These are phyloP conservation scores for Luscinia megarhynchos DNA, from an alignment of 2,797 vertebrate species.

Conservation along the genomic window DNA sequence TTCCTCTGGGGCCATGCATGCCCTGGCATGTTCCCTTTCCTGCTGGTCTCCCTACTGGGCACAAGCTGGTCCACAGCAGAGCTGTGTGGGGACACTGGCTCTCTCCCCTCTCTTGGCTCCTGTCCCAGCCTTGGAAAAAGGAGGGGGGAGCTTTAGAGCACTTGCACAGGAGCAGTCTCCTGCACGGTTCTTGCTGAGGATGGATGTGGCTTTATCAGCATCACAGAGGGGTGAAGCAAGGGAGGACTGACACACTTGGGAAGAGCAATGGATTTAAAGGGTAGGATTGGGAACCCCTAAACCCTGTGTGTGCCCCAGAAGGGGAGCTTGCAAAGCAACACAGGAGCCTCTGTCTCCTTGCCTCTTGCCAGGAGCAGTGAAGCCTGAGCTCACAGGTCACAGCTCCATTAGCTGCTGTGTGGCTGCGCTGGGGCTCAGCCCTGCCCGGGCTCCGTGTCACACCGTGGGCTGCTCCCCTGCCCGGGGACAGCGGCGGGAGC, in stretches of 20 bases:
- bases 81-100: accelerated
- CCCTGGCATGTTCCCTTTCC: background rate
- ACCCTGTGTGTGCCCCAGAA: accelerated
- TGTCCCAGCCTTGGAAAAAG: background rate
- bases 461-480: background rate
- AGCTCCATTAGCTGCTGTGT: background rate
- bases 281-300: background rate
- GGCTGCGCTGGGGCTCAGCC: background rate
- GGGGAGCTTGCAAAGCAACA: background rate
- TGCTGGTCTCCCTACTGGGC: background rate
- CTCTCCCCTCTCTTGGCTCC: background rate
- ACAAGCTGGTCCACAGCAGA: background rate
- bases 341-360: background rate
- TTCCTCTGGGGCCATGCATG: background rate
- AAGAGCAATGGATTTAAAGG: background rate
- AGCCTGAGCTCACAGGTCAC: background rate
- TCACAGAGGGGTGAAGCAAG: background rate
- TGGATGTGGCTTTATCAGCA: background rate
- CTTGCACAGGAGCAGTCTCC: accelerated
- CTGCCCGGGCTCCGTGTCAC: background rate
- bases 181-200: background rate
- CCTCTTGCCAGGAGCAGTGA: accelerated
- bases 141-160: background rate
- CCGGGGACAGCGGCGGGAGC: background rate
- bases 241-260: accelerated